Conservation (phyloP, 2,113 vertebrate genomes). For the Vireo altiloquus region DNA sequence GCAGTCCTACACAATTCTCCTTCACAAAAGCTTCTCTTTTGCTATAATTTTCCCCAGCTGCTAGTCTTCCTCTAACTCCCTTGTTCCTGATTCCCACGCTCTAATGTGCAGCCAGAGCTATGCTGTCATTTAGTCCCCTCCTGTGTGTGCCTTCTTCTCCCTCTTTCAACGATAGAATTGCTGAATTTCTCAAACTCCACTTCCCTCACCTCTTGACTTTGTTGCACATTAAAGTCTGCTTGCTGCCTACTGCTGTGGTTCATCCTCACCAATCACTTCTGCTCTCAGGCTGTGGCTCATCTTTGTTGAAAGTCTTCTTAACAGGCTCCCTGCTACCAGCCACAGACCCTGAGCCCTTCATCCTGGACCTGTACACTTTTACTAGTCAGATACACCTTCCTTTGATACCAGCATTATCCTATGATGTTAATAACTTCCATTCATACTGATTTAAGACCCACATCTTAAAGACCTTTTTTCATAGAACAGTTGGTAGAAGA, state of each 20-base stretch:
- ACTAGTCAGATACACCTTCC: not conserved
- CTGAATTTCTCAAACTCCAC: not conserved
- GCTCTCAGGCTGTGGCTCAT: not conserved
- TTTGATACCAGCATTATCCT: not conserved
- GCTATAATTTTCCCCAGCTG: not conserved
- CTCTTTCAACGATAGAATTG: not conserved
- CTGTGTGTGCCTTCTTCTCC: not conserved
- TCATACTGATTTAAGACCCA: not conserved
- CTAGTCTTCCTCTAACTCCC: not conserved
- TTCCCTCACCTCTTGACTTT: conserved; percentile 9
- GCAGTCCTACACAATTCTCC: not conserved
- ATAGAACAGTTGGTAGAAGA: not conserved
- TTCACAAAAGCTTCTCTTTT: not conserved
- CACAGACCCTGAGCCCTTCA: not conserved
- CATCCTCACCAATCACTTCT: not conserved
- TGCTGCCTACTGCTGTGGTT: not conserved
- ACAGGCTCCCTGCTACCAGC: not conserved
- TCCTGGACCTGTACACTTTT: not conserved
- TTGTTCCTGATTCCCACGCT: not conserved
- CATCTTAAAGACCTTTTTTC: not conserved
- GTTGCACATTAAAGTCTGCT: not conserved
- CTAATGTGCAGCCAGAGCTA: not conserved
- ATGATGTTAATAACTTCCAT: not conserved
- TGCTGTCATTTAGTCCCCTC: not conserved
- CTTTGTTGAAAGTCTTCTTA: not conserved